Evolutionary conservation across 1,140 invertebrate species (phyloP), one percentile per base, ranked within the genome.

Genomic region (Drosophila gunungcola): DNA sequence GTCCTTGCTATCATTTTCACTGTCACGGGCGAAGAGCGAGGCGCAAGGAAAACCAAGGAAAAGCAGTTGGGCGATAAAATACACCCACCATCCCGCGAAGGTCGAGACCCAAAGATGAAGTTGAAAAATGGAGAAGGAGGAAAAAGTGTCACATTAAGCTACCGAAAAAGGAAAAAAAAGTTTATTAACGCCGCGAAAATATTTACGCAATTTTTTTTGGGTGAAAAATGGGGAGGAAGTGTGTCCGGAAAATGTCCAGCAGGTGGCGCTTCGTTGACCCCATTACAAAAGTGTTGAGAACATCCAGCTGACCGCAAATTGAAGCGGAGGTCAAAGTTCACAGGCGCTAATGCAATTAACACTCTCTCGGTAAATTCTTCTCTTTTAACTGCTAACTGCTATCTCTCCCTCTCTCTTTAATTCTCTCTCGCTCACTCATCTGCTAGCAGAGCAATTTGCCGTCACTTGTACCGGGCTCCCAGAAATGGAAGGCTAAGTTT

Each of bases 391-490:
- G 10, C 48, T 21, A 12, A 12, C 45, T 25, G 0, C 3, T 16
- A 27, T 32, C 43, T 42, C n/a, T 21, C 34, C 25, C 25, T 53
- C 9, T 43, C 3, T 48, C 5, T 25, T 3, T 11, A 9, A 45
- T 34, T 11, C 29, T 43, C 12, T 57, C 10, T 54, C 56, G 62
- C 74, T 49, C 54, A 67, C 60, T 63, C 21, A 53, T 21, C 43
- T 42, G 41, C 48, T 61, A 42, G 34, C 53, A 45, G 76, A 62
- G 60, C 78, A 81, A 82, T 75, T 85, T 67, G 56, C 74, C 77
- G 82, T 74, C 83, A 81, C 78, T 86, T 86, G 82, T 63, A 86
- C 51, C 75, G 86, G 82, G 82, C 75, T 63, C 65, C 4, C 82
- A 86, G 78, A 42, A 64, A 36, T 25, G 2, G 6, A 27, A 63